Percentiles rank a stretch among this genome's conserved stretches.
Conservation (phyloP, 2,797 vertebrate species). For the Meriones psammophilus region DNA sequence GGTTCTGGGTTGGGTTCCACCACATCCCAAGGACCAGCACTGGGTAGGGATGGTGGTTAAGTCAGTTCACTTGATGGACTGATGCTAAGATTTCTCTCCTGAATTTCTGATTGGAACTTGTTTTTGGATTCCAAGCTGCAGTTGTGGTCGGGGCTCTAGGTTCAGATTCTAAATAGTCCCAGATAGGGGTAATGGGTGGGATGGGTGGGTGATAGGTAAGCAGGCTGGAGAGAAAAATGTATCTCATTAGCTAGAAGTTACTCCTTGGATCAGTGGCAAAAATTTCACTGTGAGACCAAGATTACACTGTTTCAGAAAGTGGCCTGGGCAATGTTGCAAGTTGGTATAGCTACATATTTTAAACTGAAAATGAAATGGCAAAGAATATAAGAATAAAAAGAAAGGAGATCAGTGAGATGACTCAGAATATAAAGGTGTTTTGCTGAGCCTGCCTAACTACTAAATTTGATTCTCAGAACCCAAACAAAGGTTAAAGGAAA, state of each 20-base stretch:
- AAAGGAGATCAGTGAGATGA: not conserved
- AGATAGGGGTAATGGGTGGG: not conserved
- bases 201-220: not conserved
- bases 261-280: not conserved
- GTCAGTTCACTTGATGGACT: not conserved
- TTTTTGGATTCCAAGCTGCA: not conserved
- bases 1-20: not conserved
- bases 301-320: not conserved
- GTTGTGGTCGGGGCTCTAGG: not conserved
- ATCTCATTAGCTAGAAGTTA: not conserved
- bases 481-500: not conserved
- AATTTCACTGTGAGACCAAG: not conserved
- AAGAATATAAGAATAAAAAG: not conserved
- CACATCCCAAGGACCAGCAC: not conserved
- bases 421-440: not conserved
- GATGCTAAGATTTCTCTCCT: not conserved
- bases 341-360: not conserved
- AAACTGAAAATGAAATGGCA: not conserved
- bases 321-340: not conserved
- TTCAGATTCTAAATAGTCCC: not conserved
- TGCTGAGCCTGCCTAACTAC: not conserved
- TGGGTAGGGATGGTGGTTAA: not conserved
- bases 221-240: not conserved
- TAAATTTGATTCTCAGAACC: not conserved
- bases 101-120: not conserved